Base-by-base conservation (phyloP, 2,888 invertebrate genomes). In the Cerastis leucographa region DNA sequence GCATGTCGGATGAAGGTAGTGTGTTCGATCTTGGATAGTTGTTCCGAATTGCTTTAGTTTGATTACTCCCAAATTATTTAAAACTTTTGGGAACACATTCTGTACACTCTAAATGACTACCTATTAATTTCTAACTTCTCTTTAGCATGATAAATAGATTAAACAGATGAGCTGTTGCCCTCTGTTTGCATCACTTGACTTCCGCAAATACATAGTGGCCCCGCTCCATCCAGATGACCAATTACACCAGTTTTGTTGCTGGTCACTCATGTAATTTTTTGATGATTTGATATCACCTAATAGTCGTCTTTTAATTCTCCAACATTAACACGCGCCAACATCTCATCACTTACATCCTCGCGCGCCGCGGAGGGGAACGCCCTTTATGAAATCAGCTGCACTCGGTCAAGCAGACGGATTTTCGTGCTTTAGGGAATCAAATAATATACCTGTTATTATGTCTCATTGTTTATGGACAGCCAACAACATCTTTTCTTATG, bases 331-430 rank as follows among this genome's bases (percentile, higher is more conserved):
- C 74, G n/a, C 91, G 92, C 91, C 86, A 7, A 51, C 62, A 81
- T 87, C 92, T 91, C 85, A 67, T 92, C 67, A 78, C 91, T 90
- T 91, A 84, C 73, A 83, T 85, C 89, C 87, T 83, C 85, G 86
- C 89, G 89, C 87, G 90, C 89, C 86, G 82, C 90, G 89, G 91
- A 94, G 95, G 95, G 95, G 94, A 95, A 95, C 95, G 95, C 95
- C 95, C 95, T 95, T 94, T 94, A 94, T 93, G 92, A 95, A 95
- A 95, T 94, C 95, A 93, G 93, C 93, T 93, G 92, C 92, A 93
- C 90, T 92, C 91, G 94, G 94, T 94, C 94, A 94, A 93, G 89
- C 90, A 90, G 89, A 90, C 87, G 90, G 91, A 94, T 92, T 94
- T 94, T 92, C 92, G 92, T 93, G 91, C 89, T 91, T 93, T 91